Base-by-base conservation (phyloP, 2,797 vertebrate species). In the Basileuterus tristriatus region DNA sequence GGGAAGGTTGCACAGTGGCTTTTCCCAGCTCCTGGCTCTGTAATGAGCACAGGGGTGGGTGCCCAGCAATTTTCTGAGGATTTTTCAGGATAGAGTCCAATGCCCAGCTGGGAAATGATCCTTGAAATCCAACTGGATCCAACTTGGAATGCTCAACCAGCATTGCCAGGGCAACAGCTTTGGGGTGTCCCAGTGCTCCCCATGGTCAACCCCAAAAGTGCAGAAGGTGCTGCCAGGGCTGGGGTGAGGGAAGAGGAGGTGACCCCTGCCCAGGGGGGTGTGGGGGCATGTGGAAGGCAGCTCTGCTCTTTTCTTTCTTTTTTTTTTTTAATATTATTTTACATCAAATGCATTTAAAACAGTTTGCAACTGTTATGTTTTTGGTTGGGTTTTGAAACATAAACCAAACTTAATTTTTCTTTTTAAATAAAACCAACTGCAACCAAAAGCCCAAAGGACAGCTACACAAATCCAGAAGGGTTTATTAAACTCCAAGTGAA, bases 261-360 rank as follows among this genome's bases (percentile, higher is more conserved):
- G 32, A 32, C 2, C 37, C 62, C n/a, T 18, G 32, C 22, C 39
- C 47, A 53, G 47, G 11, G 26, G 39, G 39, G 39, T 43, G 41
- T 43, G 41, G 14, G 56, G 56, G 3, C 7, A 3, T 0, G 0
- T 0, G 6, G n/a, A 26, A 20, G 18, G 36, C 52, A 65, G 47
- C 58, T 71, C 53, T 12, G 29, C 60, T 43, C 32, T 6, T 27
- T 68, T 50, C 27, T 17, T 8, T 18, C 8, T 20, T 21, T 47
- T 23, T 12, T n/a, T 21, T 12, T 41, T 65, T 46, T 11, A 5
- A 37, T 20, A 39, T 62, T 41, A 19, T 60, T 75, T 53, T 68
- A 20, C 8, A 55, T 62, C 32, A 36, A 36, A 46, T 8, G 7
- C 18, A 32, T n/a, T 69, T 47, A 12, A 59, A 80, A 18, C 5